Base-by-base conservation (phyloP, 2,113 vertebrate genomes). In the Boulengeromyrus knoepffleri region DNA sequence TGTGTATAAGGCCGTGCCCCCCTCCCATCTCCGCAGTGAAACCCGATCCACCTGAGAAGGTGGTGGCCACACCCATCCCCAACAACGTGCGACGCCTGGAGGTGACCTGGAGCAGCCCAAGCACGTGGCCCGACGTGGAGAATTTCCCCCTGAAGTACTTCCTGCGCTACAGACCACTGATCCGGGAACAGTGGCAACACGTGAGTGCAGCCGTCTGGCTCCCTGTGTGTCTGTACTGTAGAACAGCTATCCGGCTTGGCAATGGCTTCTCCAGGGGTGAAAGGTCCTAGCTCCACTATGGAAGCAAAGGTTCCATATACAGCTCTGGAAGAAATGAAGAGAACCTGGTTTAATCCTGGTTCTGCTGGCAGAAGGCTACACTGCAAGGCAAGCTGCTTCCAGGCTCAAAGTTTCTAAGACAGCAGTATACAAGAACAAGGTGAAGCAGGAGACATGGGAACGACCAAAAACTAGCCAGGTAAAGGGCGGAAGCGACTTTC, bases 61-160 rank as follows among this genome's bases (percentile, higher is more conserved):
- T 99, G 92, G 96, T 98, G 5, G 98, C 98, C 13, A 97, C 96
- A 84, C 97, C 97, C 0, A 95, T 99, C 88, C 95, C 96, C 17
- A 96, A 96, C 93, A 98, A 97, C 70, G 95, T 96, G 66, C 96
- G 97, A 12, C 95, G 97, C 52, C 93, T 99, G 91, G 97, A 98
- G 91, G 98, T 99, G 88, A 97, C 97, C 0, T 99, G 98, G 98
- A 97, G 97, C 92, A 98, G 97, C 39, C 98, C 98, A 0, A 97
- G 97, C 0, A 97, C 98, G 1, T 99, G 98, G 98, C 98, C 98
- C 0, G 98, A 99, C 77, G 97, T 97, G 0, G 98, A 99, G 1
- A 97, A 95, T 89, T 99, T 99, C 91, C 98, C 98, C 0, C 97
- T 99, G 90, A 99, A 99, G 92, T 99, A 99, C 94, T 99, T 99